Evolutionary conservation across 2,888 invertebrate genomes (phyloP).

Genomic region (Mayetiola destructor): DNA sequence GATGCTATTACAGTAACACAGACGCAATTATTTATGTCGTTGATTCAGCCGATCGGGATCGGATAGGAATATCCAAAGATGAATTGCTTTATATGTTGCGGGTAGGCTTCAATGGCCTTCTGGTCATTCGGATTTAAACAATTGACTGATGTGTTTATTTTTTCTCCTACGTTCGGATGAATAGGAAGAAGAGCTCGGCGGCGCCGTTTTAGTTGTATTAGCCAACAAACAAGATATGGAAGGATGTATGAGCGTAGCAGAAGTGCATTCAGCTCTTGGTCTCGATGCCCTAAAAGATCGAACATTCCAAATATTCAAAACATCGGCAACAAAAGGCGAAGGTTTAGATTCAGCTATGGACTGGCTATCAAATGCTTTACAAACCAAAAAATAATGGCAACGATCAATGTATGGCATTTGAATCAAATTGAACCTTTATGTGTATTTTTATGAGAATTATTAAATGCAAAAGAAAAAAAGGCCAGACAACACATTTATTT

Average conservation of each 20-base stretch:
- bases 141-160: neutral
- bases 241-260: conserved; percentile 90
- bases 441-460: no score
- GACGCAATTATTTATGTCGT: conserved; percentile 99
- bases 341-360: conserved; percentile 99
- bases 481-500: no score
- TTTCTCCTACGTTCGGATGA: neutral
- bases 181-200: conserved; percentile 92
- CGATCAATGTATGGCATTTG: no score
- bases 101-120: conserved; percentile 41
- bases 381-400: conserved; percentile 75
- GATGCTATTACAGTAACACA: conserved; percentile 99
- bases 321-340: conserved; percentile 94
- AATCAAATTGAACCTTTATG: no score
- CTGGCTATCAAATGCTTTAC: conserved; percentile 86
- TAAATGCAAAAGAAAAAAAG: no score
- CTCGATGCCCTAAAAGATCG: conserved; percentile 88
- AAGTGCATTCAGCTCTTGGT: conserved; percentile 92
- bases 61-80: conserved; percentile 98
- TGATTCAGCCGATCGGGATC: conserved; percentile 95
- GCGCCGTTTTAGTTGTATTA: conserved; percentile 88
- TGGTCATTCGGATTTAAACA: neutral
- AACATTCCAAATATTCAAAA: conserved; percentile 99
- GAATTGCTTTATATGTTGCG: conserved; percentile 93
- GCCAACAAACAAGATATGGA: conserved; percentile 99